phyloP scores from a whole-genome alignment of 53 echinoderm and acorn worm genomes.

The Arbacia lixula region DNA sequence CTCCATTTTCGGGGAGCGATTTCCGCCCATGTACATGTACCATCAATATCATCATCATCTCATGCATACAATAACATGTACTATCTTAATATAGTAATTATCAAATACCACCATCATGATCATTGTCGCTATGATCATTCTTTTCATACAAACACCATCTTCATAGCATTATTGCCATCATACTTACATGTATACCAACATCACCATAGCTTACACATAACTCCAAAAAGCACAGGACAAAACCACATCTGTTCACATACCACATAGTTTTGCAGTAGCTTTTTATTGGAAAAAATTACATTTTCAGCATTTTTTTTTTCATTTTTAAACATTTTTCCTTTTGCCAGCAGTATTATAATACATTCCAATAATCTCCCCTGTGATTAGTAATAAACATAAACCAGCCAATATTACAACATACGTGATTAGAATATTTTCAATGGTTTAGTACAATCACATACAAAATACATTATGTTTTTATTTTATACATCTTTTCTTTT shows the following conservation, averaged over 20 bases:
- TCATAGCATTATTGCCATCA: not conserved
- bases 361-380: slow-evolving; percentile 42
- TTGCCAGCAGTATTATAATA: slow-evolving; percentile 57
- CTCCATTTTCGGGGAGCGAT: too few relatives aligned
- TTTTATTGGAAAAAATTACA: slow-evolving; percentile 62
- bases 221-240: too few relatives aligned
- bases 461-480: slow-evolving; percentile 37
- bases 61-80: too few relatives aligned
- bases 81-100: not conserved
- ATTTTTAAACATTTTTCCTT: slow-evolving; percentile 36
- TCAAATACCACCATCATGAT: not conserved
- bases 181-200: not conserved
- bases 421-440: slow-evolving; percentile 24
- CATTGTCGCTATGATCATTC: not conserved
- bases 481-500: slow-evolving; percentile 49
- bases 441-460: slow-evolving; percentile 56
- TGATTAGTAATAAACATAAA: slow-evolving; percentile 36
- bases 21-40: too few relatives aligned
- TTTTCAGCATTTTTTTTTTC: slow-evolving; percentile 57
- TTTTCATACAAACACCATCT: not conserved
- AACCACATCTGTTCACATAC: not conserved
- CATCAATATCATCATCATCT: too few relatives aligned
- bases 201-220: not conserved
- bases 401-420: slow-evolving; percentile 25
- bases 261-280: slow-evolving; percentile 47